Conservation (phyloP, 2,797 vertebrate genomes). For the Cygnus olor region DNA sequence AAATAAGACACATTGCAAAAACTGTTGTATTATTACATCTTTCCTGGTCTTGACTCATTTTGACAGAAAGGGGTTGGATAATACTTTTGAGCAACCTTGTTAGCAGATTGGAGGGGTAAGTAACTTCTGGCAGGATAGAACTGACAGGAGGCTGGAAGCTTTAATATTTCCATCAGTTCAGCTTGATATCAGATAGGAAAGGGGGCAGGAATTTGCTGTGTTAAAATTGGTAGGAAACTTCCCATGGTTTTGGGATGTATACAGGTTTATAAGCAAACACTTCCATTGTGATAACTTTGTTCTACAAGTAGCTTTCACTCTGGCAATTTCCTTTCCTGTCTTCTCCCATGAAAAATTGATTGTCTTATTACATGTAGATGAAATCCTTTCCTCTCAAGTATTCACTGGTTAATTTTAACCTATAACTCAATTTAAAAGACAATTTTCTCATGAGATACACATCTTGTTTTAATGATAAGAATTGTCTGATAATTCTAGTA, state of each 20-base stretch:
- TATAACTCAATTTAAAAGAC: background rate
- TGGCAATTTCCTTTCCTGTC: background rate
- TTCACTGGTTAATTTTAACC: slow-evolving; percentile 15
- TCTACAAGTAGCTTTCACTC: background rate
- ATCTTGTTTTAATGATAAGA: slow-evolving; percentile 41
- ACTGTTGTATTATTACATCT: background rate
- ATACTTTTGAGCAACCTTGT: background rate
- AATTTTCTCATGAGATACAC: slow-evolving; percentile 34
- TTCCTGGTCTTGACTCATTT: background rate
- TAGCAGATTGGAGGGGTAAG: background rate
- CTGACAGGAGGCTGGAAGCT: background rate
- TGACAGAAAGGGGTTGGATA: background rate
- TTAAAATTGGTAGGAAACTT: background rate
- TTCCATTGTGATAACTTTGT: background rate
- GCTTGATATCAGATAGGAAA: background rate
- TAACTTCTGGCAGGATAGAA: background rate
- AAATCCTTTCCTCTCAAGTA: background rate
- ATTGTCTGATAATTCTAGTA: slow-evolving; percentile 13
- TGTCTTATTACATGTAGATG: background rate
- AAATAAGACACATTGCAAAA: background rate
- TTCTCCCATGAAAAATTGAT: background rate
- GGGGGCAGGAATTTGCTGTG: background rate
- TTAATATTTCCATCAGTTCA: background rate
- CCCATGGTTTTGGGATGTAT: background rate
- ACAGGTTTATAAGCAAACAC: background rate